phyloP scores from a whole-genome alignment of 2,797 vertebrate species.

The Chelon auratus region DNA sequence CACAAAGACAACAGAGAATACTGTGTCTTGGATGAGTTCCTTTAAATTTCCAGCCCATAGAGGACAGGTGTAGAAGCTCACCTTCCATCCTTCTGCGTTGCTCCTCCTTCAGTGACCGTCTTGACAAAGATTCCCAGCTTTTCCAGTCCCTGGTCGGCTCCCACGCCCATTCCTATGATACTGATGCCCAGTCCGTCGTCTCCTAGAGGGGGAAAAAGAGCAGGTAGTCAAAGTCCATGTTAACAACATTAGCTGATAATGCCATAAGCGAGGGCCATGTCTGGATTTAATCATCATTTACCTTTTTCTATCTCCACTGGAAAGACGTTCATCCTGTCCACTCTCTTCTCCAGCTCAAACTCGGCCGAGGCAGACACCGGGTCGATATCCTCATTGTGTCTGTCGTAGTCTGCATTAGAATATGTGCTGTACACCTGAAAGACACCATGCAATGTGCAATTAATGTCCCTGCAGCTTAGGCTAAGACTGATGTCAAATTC shows the following conservation, averaged over 20 bases:
- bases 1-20: background rate
- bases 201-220: constrained; percentile 71
- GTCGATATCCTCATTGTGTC: constrained; percentile 91
- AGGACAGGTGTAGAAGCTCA: constrained; percentile 53
- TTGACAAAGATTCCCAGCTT: constrained; percentile 95
- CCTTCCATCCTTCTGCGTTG: constrained; percentile 90
- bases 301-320: constrained; percentile 94
- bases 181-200: constrained; percentile 92
- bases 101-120: constrained; percentile 91
- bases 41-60: background rate
- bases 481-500: constrained; percentile 6
- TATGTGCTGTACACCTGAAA: constrained; percentile 90
- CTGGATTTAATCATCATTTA: constrained; percentile 45
- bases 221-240: background rate
- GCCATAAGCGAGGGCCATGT: background rate
- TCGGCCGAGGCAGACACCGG: constrained; percentile 93
- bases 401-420: constrained; percentile 91
- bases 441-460: constrained; percentile 3
- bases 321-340: constrained; percentile 94
- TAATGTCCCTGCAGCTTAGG: constrained; percentile 1
- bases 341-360: constrained; percentile 93
- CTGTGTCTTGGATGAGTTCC: background rate
- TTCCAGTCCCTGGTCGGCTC: constrained; percentile 93
- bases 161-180: constrained; percentile 95
- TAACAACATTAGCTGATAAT: background rate